Conservation (phyloP, 2,888 invertebrate species). For the Drosophila buzzatii region DNA sequence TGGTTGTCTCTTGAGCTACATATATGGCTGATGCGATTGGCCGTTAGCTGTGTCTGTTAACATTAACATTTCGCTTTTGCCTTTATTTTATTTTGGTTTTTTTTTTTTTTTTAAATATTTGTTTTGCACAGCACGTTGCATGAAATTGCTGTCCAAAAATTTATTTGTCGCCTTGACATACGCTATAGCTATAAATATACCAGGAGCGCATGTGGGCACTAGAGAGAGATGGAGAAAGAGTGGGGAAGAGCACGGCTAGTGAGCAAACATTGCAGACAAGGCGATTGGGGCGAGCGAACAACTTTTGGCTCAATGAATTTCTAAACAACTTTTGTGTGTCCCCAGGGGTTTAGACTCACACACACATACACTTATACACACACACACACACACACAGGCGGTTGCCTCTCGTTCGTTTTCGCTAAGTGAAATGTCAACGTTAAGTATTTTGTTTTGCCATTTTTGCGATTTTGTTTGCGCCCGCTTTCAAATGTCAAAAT, state of each 20-base stretch:
- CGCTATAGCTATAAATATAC: constrained; percentile 60
- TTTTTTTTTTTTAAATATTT: not conserved
- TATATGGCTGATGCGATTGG: constrained; percentile 6
- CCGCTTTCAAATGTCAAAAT: constrained; percentile 31
- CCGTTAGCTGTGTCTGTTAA: constrained; percentile 6
- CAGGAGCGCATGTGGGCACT: constrained; percentile 19
- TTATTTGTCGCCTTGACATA: constrained; percentile 60
- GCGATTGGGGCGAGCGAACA: constrained; percentile 21
- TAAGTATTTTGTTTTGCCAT: constrained; percentile 58
- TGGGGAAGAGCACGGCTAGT: not conserved
- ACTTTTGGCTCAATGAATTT: constrained; percentile 69
- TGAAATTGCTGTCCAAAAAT: constrained; percentile 62
- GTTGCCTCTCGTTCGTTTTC: constrained; percentile 2
- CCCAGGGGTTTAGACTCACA: constrained; percentile 26
- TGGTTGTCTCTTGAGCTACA: constrained; percentile 23
- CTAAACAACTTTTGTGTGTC: constrained; percentile 60
- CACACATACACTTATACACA: constrained; percentile 8
- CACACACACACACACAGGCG: constrained; percentile 1
- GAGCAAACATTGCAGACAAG: not conserved
- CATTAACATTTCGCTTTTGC: constrained; percentile 43
- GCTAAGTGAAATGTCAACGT: constrained; percentile 74
- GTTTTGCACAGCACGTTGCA: constrained; percentile 54
- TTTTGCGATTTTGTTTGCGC: constrained; percentile 51
- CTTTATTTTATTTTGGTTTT: not conserved
- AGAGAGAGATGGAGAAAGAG: not conserved